Evolutionary conservation across 2,113 vertebrate genomes (phyloP).

Genomic region (Rhegmatorhina hoffmannsi): DNA sequence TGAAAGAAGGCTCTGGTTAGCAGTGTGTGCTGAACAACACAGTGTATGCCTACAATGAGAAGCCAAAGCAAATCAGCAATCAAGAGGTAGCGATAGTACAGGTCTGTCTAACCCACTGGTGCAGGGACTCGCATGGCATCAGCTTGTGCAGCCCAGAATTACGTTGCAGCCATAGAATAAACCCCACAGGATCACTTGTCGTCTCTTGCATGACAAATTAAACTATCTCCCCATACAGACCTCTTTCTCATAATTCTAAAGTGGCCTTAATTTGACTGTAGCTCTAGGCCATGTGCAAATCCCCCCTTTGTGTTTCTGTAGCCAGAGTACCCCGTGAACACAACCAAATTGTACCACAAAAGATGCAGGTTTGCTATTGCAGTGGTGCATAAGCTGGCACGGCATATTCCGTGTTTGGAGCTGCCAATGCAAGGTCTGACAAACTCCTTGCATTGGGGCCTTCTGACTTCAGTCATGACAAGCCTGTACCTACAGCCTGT

Average conservation of each 20-base stretch:
- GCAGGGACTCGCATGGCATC: background rate
- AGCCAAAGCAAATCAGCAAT: conserved; percentile 9
- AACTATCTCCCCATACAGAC: background rate
- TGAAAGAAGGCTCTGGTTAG: background rate
- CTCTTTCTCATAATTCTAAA: background rate
- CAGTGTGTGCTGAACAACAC: background rate
- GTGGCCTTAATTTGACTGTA: background rate
- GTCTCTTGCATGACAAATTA: background rate
- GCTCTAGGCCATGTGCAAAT: background rate
- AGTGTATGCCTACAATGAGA: background rate
- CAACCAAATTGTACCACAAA: background rate
- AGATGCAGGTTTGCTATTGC: background rate
- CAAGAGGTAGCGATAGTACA: background rate
- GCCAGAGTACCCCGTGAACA: background rate
- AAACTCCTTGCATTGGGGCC: background rate
- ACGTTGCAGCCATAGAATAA: background rate
- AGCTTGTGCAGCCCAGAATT: background rate
- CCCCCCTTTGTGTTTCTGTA: background rate
- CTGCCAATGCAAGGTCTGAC: background rate
- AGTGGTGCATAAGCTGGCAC: background rate
- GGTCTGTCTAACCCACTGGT: background rate
- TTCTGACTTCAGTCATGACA: background rate
- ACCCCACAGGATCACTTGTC: background rate
- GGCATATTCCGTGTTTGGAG: background rate
- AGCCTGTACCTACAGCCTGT: background rate